Evolutionary conservation across 1,140 invertebrate species (phyloP).

Genomic region (Samia ricini): DNA sequence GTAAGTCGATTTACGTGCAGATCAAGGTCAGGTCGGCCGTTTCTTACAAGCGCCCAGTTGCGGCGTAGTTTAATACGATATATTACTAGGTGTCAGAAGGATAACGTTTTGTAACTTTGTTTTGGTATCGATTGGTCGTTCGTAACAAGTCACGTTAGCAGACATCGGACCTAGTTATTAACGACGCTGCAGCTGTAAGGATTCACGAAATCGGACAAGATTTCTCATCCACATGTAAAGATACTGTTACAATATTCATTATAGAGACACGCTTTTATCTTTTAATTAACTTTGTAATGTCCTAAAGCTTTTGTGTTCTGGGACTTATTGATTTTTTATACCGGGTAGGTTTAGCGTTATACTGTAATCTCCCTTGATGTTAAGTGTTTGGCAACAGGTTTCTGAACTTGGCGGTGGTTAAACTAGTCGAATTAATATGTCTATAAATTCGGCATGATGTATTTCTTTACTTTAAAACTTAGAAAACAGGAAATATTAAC

Average conservation of each 20-base stretch:
- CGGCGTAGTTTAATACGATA: not conserved
- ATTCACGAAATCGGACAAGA: slow-evolving; percentile 38
- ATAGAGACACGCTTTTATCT: not conserved
- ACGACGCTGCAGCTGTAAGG: slow-evolving; percentile 47
- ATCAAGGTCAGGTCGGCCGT: not conserved
- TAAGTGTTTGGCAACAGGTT: too few relatives aligned
- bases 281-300: not conserved
- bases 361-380: too few relatives aligned
- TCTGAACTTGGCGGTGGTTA: too few relatives aligned
- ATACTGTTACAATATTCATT: not conserved
- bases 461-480: too few relatives aligned
- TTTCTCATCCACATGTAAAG: not conserved
- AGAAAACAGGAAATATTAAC: too few relatives aligned
- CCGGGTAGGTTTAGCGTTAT: too few relatives aligned
- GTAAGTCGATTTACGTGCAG: not conserved
- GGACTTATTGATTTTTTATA: too few relatives aligned
- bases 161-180: slow-evolving; percentile 23
- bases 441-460: too few relatives aligned
- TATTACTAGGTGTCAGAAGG: slow-evolving; percentile 14
- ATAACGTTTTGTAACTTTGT: slow-evolving; percentile 46
- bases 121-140: slow-evolving; percentile 46
- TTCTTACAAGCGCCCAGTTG: not conserved
- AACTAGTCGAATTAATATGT: too few relatives aligned
- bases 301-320: too few relatives aligned
- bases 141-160: slow-evolving; percentile 40